Conservation (phyloP, 1,140 invertebrate genomes). For the Bombus polaris region DNA sequence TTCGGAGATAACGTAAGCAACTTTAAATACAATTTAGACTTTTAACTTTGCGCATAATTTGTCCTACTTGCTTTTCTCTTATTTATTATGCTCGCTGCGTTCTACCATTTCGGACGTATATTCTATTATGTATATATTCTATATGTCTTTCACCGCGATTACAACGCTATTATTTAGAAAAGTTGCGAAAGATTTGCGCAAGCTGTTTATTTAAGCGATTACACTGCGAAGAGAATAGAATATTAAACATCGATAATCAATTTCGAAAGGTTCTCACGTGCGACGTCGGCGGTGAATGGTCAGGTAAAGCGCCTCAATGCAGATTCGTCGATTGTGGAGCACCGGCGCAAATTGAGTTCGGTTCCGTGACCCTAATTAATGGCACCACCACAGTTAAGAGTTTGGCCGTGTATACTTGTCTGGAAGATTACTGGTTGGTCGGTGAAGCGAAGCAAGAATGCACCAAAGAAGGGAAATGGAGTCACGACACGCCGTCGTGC, state of each 20-base stretch:
- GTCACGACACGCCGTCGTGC: conserved; percentile 91
- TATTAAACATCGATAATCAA: conserved; percentile 19
- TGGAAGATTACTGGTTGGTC: conserved; percentile 91
- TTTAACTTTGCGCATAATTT: neutral
- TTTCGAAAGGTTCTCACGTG: conserved; percentile 88
- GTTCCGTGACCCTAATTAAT: conserved; percentile 88
- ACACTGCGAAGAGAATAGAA: neutral
- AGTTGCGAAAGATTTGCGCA: neutral
- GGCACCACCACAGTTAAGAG: conserved; percentile 91
- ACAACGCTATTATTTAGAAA: neutral
- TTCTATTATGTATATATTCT: neutral
- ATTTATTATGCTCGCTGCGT: neutral
- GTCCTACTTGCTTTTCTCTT: neutral
- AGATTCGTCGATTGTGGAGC: conserved; percentile 94
- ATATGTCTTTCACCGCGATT: neutral
- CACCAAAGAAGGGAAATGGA: conserved; percentile 93
- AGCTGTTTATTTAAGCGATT: neutral
- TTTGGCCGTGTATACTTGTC: conserved; percentile 90
- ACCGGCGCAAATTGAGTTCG: conserved; percentile 90
- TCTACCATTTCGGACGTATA: neutral
- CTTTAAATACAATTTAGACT: neutral
- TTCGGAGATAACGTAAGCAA: conserved; percentile 89
- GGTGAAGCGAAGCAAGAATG: conserved; percentile 89
- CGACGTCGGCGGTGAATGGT: conserved; percentile 91
- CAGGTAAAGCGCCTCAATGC: conserved; percentile 90